A percentile compares a stretch with the other conserved stretches of the same genome.
phyloP scores from a whole-genome alignment of 2,113 vertebrate species.

The Oncorhynchus clarkii region DNA sequence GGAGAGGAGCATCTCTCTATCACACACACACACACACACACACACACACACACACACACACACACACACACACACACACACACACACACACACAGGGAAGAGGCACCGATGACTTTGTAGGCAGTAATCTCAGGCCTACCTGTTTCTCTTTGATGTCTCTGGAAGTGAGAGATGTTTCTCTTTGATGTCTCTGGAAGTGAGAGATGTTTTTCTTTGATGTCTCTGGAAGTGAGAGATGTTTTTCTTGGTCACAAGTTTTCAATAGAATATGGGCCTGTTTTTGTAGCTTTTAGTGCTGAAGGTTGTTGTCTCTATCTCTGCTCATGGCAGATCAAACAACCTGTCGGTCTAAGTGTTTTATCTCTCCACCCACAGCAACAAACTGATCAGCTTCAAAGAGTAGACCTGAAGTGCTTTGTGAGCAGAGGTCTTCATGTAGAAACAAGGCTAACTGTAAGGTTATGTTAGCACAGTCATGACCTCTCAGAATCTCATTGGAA shows the following conservation, averaged over 20 bases:
- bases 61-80: conserved; percentile 7
- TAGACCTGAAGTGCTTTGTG: not conserved
- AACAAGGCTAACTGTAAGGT: not conserved
- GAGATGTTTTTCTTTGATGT: conserved; percentile 10
- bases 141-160: conserved; percentile 10
- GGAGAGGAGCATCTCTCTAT: not conserved
- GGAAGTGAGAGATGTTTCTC: conserved; percentile 14
- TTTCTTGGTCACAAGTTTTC: conserved; percentile 9
- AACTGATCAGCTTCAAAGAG: not conserved
- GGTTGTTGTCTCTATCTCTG: conserved; percentile 10
- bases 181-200: conserved; percentile 12
- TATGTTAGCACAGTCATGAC: not conserved
- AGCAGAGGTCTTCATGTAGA: not conserved
- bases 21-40: too few relatives aligned
- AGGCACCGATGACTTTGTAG: not conserved
- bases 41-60: not conserved
- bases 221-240: conserved; percentile 13
- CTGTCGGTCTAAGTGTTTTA: conserved; percentile 5
- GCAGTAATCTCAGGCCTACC: conserved; percentile 14
- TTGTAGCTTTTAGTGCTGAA: conserved; percentile 13
- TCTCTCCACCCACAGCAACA: not conserved
- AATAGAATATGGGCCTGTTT: conserved; percentile 21
- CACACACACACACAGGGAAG: too few relatives aligned
- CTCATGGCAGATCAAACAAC: too few relatives aligned
- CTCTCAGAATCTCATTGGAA: not conserved